Conservation (phyloP, 2,797 vertebrate genomes). For the Etheostoma nigrum region DNA sequence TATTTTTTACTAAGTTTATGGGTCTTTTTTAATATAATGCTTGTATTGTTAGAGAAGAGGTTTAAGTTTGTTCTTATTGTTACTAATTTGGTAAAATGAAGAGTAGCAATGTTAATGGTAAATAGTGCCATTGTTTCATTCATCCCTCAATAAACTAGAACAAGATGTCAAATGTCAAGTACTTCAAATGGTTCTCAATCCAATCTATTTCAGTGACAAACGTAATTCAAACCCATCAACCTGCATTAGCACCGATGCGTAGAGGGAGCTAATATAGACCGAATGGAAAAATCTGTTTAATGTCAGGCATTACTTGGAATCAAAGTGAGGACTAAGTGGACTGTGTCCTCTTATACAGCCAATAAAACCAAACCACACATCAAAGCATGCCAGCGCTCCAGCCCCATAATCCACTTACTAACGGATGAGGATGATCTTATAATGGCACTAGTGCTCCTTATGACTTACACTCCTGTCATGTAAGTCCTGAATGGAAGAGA, state of each 20-base stretch:
- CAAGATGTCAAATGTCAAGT: slow-evolving; percentile 69
- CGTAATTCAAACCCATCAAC: slow-evolving; percentile 76
- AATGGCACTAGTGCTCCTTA: slow-evolving; percentile 73
- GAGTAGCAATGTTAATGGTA: not conserved
- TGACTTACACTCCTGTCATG: slow-evolving; percentile 76
- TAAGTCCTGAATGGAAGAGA: slow-evolving; percentile 61
- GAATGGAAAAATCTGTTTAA: slow-evolving; percentile 68
- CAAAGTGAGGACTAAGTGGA: slow-evolving; percentile 81
- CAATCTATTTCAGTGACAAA: slow-evolving; percentile 76
- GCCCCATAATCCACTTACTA: slow-evolving; percentile 83
- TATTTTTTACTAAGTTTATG: not conserved
- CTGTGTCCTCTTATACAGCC: slow-evolving; percentile 78
- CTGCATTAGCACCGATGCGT: slow-evolving; percentile 72
- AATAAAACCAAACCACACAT: slow-evolving; percentile 84
- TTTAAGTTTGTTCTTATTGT: not conserved
- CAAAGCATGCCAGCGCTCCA: slow-evolving; percentile 72
- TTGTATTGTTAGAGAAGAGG: not conserved
- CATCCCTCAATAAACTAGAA: slow-evolving; percentile 27
- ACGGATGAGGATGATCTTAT: slow-evolving; percentile 78
- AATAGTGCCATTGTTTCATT: slow-evolving; percentile 13
- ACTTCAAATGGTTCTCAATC: slow-evolving; percentile 75
- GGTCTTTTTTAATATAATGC: not conserved
- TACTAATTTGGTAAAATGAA: not conserved
- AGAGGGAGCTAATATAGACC: slow-evolving; percentile 59
- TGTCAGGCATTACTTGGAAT: slow-evolving; percentile 78